These are phyloP conservation scores for Propithecus deckenii DNA, from an alignment of 2,797 vertebrate species.

Conservation along the genomic window DNA sequence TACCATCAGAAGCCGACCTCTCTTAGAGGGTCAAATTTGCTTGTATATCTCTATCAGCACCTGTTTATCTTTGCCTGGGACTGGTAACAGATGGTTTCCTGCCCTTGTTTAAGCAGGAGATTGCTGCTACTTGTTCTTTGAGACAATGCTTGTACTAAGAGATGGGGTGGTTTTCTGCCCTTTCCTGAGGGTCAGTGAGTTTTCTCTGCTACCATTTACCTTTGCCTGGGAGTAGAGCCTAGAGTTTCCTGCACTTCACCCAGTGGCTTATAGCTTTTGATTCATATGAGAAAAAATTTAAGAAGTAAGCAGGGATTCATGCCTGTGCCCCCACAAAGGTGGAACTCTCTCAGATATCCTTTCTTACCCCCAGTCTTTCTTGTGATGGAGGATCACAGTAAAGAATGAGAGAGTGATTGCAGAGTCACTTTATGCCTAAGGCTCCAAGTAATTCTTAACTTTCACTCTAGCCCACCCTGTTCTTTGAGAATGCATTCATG, in stretches of 20 bases:
- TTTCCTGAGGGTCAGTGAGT: neutral
- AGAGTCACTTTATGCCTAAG: neutral
- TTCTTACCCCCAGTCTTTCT: neutral
- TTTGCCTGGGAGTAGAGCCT: neutral
- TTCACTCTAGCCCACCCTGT: neutral
- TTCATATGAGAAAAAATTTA: neutral
- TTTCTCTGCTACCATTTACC: neutral
- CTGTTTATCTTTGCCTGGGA: neutral
- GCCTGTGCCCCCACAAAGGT: neutral
- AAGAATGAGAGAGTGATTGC: neutral
- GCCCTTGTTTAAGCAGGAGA: neutral
- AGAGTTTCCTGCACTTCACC: neutral
- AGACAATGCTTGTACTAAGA: neutral
- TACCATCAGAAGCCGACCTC: neutral
- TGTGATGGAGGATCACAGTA: neutral
- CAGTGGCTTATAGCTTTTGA: neutral
- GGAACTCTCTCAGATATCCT: neutral
- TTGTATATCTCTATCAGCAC: neutral
- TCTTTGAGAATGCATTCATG: neutral
- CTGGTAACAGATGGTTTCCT: neutral
- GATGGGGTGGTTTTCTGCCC: neutral
- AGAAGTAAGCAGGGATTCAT: neutral
- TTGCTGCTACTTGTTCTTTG: neutral
- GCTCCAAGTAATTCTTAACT: neutral
- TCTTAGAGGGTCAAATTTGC: neutral